Evolutionary conservation across 2,888 invertebrate species (phyloP), one percentile per base, ranked within the genome.

Genomic region (Archips xylosteana): DNA sequence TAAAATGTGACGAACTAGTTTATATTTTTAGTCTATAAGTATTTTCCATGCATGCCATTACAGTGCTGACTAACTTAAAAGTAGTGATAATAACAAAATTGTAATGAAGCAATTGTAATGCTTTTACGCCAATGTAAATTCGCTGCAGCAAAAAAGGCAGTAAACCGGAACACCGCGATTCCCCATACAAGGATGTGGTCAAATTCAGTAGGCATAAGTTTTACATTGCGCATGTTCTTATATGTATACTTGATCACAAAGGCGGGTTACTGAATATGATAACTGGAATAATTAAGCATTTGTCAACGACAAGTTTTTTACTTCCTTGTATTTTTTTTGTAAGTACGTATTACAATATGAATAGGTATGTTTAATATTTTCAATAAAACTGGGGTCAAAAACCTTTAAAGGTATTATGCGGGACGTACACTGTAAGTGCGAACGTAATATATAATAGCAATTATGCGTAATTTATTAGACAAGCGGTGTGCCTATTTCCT

Each of bases 161-260:
- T 64, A 64, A 70, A 34, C 51, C 63, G 69, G 69, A 69, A 64
- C 63, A 42, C 60, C 49, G 54, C 36, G 59, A n/a, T 54, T 34
- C 60, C 42, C 67, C 67, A 63, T 32, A 61, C 64, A 65, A 69
- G 74, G 69, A 74, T 74, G 70, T 70, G 45, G 65, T 60, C 8
- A 49, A 51, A 51, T 60, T 60, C 42, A 65, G 34, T 45, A 66
- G 36, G 59, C 47, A 34, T 32, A n/a, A 39, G n/a, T 59, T n/a
- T 39, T 9, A 8, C 39, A 39, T n/a, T 36, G 60, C 10, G 39
- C 36, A 6, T 2, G 13, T 47, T 36, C 36, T 42, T 62, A 42
- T 9, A 42, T 8, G 42, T 42, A 42, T 3, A 42, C 62, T 9
- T 62, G 39, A 62, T 62, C 62, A 42, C 62, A 62, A 62, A 60